Evolutionary conservation across 2,113 vertebrate species (phyloP).

Genomic region (Arizona elegans): DNA sequence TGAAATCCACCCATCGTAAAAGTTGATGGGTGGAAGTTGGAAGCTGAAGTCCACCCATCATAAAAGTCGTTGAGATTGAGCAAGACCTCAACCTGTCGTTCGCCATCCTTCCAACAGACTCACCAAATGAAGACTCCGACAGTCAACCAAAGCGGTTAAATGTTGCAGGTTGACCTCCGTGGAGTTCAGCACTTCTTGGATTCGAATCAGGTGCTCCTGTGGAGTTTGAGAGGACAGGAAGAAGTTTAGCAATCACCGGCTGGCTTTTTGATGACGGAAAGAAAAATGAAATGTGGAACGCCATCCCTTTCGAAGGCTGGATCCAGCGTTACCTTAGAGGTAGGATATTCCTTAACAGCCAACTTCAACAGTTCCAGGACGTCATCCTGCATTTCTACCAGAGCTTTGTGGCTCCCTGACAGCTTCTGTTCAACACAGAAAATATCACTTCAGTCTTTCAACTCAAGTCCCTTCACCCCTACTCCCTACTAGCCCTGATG

Average conservation of each 20-base stretch:
- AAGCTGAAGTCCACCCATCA: background rate
- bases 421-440: constrained; percentile 81
- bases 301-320: background rate
- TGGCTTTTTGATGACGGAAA: background rate
- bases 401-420: constrained; percentile 92
- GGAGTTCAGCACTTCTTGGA: constrained; percentile 88
- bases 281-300: background rate
- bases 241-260: background rate
- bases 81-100: background rate
- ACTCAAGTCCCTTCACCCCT: background rate
- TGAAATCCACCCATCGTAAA: too few relatives aligned
- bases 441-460: background rate
- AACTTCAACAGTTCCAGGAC: constrained; percentile 84
- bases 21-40: too few relatives aligned
- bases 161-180: constrained; percentile 94
- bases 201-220: constrained; percentile 83
- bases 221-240: constrained; percentile 14
- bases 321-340: constrained; percentile 77
- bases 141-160: constrained; percentile 96
- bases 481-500: background rate
- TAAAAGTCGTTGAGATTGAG: background rate
- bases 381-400: constrained; percentile 96
- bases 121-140: constrained; percentile 96
- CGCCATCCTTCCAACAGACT: constrained; percentile 41
- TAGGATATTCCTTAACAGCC: constrained; percentile 77